Percentiles rank a stretch among this genome's conserved stretches.
phyloP scores from a whole-genome alignment of 2,797 vertebrate genomes.

The Iguana delicatissima region DNA sequence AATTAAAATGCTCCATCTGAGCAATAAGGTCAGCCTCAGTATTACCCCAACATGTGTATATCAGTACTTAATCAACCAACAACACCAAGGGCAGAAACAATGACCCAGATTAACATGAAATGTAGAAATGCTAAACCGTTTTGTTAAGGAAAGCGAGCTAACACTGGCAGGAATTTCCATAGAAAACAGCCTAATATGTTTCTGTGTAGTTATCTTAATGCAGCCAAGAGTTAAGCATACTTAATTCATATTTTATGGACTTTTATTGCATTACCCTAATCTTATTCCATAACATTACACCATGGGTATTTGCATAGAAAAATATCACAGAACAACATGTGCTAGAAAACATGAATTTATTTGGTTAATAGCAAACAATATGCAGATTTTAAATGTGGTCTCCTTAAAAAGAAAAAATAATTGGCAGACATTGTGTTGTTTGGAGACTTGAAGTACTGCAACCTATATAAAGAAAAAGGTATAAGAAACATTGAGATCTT shows the following conservation, averaged over 20 bases:
- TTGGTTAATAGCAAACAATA: neutral
- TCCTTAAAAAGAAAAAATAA: neutral
- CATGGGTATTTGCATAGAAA: neutral
- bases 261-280: neutral
- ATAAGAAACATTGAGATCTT: neutral
- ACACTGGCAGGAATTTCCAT: neutral
- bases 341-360: neutral
- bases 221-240: neutral
- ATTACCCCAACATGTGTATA: neutral
- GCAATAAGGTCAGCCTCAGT: neutral
- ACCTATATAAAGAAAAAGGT: neutral
- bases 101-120: neutral
- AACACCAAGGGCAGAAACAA: neutral
- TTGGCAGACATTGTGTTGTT: neutral
- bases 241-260: slow-evolving; percentile 8
- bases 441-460: neutral
- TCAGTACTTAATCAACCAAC: neutral
- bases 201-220: slow-evolving; percentile 1
- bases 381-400: neutral
- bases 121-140: neutral
- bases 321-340: neutral
- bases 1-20: neutral
- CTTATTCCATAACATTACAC: neutral
- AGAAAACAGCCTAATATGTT: neutral
- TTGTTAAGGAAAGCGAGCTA: neutral